A percentile compares a stretch with the other conserved stretches of the same genome.
phyloP scores from a whole-genome alignment of 2,888 invertebrate species.

The Malthinus seriepunctatus region DNA sequence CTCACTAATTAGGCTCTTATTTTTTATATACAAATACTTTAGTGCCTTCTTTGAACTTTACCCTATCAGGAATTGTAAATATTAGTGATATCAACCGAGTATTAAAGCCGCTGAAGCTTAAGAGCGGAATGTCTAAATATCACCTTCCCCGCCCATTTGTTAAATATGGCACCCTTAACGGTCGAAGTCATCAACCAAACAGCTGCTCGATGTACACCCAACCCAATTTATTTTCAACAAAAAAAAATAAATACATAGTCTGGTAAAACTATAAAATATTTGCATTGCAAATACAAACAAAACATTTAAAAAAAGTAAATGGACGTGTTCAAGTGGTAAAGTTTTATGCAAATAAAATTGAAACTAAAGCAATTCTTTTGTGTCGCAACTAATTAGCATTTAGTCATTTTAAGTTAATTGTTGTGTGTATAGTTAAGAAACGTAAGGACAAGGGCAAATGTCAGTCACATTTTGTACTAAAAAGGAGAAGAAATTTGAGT shows the following conservation, averaged over 20 bases:
- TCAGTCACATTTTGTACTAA: not conserved
- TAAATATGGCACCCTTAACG: too few relatives aligned
- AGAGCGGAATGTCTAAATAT: too few relatives aligned
- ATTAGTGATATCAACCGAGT: too few relatives aligned
- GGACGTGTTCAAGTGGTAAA: not conserved
- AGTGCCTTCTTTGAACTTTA: too few relatives aligned
- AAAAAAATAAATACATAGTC: not conserved
- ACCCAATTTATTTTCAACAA: not conserved
- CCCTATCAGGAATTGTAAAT: too few relatives aligned
- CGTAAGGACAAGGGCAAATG: not conserved
- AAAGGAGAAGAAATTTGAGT: too few relatives aligned
- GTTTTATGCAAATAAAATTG: not conserved
- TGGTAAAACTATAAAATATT: not conserved
- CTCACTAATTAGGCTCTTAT: too few relatives aligned
- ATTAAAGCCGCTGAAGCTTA: too few relatives aligned
- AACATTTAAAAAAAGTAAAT: not conserved
- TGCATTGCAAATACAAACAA: too few relatives aligned
- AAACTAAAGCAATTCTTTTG: conserved; percentile 8
- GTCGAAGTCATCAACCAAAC: not conserved
- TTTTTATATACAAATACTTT: too few relatives aligned
- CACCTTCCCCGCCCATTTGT: too few relatives aligned
- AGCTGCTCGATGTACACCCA: conserved; percentile 1
- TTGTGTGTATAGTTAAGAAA: not conserved
- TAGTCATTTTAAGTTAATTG: not conserved
- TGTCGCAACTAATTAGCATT: conserved; percentile 1